Percentiles rank a stretch among this genome's conserved stretches.
Conservation (phyloP, 2,888 invertebrate species). For the Acleris cristana region DNA sequence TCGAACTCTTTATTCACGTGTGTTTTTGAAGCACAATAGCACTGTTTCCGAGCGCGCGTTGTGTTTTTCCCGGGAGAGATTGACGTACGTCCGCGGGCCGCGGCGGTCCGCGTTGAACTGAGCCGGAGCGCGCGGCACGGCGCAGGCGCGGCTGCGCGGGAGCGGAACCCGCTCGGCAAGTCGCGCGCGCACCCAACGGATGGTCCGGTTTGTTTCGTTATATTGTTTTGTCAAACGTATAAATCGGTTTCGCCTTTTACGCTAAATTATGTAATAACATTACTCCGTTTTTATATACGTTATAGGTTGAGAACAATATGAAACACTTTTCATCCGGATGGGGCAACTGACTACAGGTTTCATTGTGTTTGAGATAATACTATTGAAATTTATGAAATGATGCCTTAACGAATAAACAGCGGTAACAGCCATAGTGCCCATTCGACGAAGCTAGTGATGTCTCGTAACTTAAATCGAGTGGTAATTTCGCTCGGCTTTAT, state of each 20-base stretch:
- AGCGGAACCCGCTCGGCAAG: constrained; percentile 51
- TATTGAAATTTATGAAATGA: constrained; percentile 21
- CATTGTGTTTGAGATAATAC: constrained; percentile 12
- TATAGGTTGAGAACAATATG: constrained; percentile 6
- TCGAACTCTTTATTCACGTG: constrained; percentile 28
- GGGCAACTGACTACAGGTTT: constrained; percentile 21
- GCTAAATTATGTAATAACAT: constrained; percentile 65
- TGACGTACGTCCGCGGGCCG: constrained; percentile 58
- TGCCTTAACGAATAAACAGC: neutral
- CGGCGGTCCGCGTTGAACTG: constrained; percentile 69
- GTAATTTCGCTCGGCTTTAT: no score
- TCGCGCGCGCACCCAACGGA: constrained; percentile 70
- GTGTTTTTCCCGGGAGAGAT: constrained; percentile 47
- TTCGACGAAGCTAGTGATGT: no score
- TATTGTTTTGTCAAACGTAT: constrained; percentile 68
- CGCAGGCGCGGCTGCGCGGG: constrained; percentile 23
- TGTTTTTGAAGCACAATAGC: constrained; percentile 63
- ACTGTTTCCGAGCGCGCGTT: constrained; percentile 71
- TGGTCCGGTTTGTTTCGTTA: constrained; percentile 75
- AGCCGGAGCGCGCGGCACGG: constrained; percentile 38
- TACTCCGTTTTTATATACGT: constrained; percentile 17
- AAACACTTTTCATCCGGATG: constrained; percentile 7
- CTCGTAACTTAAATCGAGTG: no score
- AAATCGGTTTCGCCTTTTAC: constrained; percentile 55
- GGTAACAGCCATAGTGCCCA: no score